Evolutionary conservation across 2,113 vertebrate genomes (phyloP).

Genomic region (Ceyx melanurus): DNA sequence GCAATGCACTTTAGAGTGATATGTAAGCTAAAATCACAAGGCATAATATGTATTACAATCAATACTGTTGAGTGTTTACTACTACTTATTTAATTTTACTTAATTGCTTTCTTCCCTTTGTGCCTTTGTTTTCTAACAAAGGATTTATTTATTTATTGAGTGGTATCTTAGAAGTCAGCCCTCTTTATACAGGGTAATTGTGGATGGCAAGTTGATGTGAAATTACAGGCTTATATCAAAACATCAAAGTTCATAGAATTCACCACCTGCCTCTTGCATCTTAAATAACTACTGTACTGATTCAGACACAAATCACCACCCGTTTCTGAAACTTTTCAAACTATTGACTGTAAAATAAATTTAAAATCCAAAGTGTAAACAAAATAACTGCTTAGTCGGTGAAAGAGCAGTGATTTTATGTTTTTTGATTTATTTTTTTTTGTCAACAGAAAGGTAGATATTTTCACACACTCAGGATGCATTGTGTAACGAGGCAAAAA

Average conservation of each 20-base stretch:
- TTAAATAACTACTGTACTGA: background rate
- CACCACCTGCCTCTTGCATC: background rate
- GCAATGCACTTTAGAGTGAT: background rate
- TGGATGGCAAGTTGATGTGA: background rate
- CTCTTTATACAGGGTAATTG: background rate
- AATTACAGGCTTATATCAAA: background rate
- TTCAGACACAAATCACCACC: background rate
- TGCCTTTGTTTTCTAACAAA: background rate
- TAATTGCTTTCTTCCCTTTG: background rate
- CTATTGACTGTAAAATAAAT: background rate
- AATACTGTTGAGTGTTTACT: background rate
- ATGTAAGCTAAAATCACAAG: background rate
- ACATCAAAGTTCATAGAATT: background rate
- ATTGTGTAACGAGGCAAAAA: too few species aligned
- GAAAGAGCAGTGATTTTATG: background rate
- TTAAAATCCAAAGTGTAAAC: background rate
- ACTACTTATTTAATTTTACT: background rate
- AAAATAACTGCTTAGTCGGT: background rate
- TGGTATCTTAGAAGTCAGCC: background rate
- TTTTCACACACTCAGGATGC: too few species aligned
- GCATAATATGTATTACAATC: background rate
- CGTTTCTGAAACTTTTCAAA: background rate
- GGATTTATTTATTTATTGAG: background rate
- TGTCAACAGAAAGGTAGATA: background rate
- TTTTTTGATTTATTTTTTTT: background rate